Percentiles rank a stretch among this genome's conserved stretches.
phyloP scores from a whole-genome alignment of 2,113 vertebrate genomes.

The Rhinoptilus africanus region DNA sequence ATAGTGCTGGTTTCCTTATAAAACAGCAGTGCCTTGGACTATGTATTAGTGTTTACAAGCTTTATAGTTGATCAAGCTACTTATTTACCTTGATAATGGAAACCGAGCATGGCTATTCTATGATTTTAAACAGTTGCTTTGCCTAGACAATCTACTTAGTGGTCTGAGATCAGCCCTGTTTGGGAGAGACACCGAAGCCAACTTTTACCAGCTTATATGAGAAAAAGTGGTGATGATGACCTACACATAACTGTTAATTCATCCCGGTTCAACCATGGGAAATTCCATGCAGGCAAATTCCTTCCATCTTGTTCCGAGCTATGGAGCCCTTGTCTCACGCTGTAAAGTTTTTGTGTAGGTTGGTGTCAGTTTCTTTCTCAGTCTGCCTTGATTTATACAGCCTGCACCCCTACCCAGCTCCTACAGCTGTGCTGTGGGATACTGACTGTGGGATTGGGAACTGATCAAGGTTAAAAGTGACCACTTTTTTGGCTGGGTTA shows the following conservation, averaged over 20 bases:
- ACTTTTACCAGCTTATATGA: neutral
- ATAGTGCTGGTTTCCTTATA: neutral
- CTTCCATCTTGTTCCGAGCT: neutral
- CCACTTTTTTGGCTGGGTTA: neutral
- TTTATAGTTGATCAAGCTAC: neutral
- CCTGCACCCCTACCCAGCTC: neutral
- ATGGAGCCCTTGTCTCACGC: neutral
- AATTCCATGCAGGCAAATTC: neutral
- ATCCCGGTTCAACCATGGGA: neutral
- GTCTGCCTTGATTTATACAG: neutral
- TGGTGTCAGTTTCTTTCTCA: neutral
- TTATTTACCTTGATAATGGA: neutral
- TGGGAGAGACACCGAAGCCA: neutral
- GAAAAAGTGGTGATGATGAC: neutral
- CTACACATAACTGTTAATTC: neutral
- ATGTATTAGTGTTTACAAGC: neutral
- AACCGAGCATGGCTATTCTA: neutral
- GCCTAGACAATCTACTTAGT: neutral
- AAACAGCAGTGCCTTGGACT: neutral
- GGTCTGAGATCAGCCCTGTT: neutral
- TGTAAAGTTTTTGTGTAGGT: neutral
- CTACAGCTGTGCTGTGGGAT: neutral
- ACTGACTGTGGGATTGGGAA: neutral
- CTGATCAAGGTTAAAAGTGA: neutral
- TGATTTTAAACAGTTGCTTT: neutral